Evolutionary conservation across 2,888 invertebrate species (phyloP).

Genomic region (Noctua comes): DNA sequence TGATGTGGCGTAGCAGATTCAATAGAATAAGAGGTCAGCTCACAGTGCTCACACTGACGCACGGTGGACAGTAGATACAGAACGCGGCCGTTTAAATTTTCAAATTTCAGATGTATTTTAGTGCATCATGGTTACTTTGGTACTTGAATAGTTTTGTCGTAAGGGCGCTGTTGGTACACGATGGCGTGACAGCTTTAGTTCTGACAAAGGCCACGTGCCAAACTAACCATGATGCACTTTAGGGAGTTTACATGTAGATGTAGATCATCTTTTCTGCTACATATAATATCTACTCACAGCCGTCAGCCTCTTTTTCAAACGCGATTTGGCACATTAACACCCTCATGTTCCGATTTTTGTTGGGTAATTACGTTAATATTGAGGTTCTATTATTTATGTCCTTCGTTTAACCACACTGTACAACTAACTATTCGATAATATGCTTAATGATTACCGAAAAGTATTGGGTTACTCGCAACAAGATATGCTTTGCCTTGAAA

Average conservation of each 20-base stretch:
- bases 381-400: not conserved
- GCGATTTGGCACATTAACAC: not conserved
- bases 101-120: not conserved
- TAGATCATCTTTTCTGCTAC: not conserved
- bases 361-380: not conserved
- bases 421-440: not conserved
- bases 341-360: not conserved
- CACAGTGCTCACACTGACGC: not conserved
- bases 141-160: not conserved
- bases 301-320: not conserved
- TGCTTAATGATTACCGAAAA: not conserved
- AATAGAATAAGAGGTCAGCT: not conserved
- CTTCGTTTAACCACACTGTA: not conserved
- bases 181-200: not conserved
- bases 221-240: not conserved
- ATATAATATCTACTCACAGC: not conserved
- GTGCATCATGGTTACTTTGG: not conserved
- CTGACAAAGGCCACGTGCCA: not conserved
- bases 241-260: not conserved
- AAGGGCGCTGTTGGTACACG: not conserved
- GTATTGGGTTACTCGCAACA: not conserved
- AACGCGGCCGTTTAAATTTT: not conserved
- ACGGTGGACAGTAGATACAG: not conserved
- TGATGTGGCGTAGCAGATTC: not conserved
- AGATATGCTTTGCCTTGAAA: not conserved